Evolutionary conservation across 2,113 vertebrate genomes (phyloP), one percentile per base, ranked within the genome.

Genomic region (Peromyscus leucopus): DNA sequence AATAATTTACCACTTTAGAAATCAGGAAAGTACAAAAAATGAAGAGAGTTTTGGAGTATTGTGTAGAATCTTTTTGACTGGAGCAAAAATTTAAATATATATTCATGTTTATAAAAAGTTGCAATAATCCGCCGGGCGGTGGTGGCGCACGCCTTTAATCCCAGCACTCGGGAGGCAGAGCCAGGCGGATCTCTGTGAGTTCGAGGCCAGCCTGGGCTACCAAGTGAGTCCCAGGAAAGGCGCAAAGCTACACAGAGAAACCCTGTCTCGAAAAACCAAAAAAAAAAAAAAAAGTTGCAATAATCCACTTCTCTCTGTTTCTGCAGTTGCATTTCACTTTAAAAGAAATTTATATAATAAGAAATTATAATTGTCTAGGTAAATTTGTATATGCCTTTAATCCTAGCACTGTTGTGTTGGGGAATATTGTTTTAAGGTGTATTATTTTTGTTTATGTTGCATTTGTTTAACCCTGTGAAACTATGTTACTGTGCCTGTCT

Each of bases 211-310:
- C n/a, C n/a, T n/a, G n/a, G n/a, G n/a, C n/a, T n/a, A n/a, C n/a
- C n/a, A n/a, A n/a, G n/a, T n/a, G n/a, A n/a, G n/a, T n/a, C n/a
- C n/a, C n/a, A n/a, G n/a, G n/a, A n/a, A n/a, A n/a, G n/a, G n/a
- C n/a, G n/a, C n/a, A n/a, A n/a, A n/a, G n/a, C n/a, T n/a, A n/a
- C n/a, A n/a, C n/a, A n/a, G n/a, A n/a, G n/a, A n/a, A n/a, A n/a
- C n/a, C n/a, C n/a, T n/a, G n/a, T n/a, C n/a, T n/a, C n/a, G n/a
- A n/a, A n/a, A n/a, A n/a, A n/a, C n/a, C n/a, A n/a, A n/a, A n/a
- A n/a, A n/a, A n/a, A n/a, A n/a, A n/a, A n/a, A n/a, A 9, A 75
- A 96, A 97, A 75, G 21, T 78, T 59, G 51, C 5, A 87, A 24
- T 57, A 36, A 22, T 42, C 46, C 21, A 36, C 6, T 17, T 42